A percentile compares a stretch with the other conserved stretches of the same genome.
These are phyloP conservation scores for Drosophila mimetica DNA, from an alignment of 2,888 invertebrate genomes.

Conservation along the genomic window DNA sequence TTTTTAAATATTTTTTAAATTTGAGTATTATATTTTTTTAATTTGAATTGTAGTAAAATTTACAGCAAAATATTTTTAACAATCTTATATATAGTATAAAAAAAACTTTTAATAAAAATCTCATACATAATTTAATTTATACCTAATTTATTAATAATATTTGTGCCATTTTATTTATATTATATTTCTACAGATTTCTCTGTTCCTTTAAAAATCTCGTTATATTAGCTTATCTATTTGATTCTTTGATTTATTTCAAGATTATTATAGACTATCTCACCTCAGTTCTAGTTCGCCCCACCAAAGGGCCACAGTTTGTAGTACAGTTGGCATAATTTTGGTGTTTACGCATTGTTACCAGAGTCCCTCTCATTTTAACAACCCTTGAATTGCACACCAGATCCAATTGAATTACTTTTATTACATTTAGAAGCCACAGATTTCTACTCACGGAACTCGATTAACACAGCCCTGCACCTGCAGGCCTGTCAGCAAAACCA, in stretches of 20 bases:
- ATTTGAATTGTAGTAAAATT: too few species aligned
- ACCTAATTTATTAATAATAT: not conserved
- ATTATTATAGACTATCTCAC: not conserved
- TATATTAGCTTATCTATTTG: not conserved
- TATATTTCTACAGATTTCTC: too few species aligned
- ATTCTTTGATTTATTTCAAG: too few species aligned
- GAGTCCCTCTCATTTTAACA: conserved; percentile 68
- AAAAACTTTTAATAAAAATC: too few species aligned
- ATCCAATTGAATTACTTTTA: not conserved
- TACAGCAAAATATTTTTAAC: too few species aligned
- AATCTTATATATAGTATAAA: too few species aligned
- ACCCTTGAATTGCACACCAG: conserved; percentile 51
- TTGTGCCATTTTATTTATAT: too few species aligned
- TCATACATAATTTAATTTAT: too few species aligned
- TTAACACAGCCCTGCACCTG: conserved; percentile 68
- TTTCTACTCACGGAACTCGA: conserved; percentile 76
- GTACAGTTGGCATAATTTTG: conserved; percentile 60
- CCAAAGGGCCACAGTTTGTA: conserved; percentile 65
- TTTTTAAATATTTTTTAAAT: too few species aligned
- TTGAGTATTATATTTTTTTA: too few species aligned
- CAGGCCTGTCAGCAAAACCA: conserved; percentile 20
- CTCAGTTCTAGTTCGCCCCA: conserved; percentile 74
- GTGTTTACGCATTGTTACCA: conserved; percentile 80
- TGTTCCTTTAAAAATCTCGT: not conserved
- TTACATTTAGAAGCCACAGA: not conserved